phyloP scores from a whole-genome alignment of 2,888 invertebrate genomes.

The Phymatocera aterrima region DNA sequence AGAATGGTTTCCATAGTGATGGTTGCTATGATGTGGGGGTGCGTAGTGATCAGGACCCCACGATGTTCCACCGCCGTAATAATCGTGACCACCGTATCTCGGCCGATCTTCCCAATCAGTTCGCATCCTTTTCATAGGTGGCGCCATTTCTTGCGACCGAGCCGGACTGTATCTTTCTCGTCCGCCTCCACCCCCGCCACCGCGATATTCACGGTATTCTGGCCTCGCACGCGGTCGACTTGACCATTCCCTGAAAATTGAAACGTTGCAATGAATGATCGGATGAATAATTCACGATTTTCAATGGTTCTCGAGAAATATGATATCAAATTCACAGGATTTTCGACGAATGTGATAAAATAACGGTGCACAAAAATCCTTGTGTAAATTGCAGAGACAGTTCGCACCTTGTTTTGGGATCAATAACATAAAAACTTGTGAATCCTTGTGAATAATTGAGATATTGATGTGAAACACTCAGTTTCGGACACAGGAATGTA shows the following conservation, averaged over 20 bases:
- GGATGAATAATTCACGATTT: not conserved
- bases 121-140: constrained; percentile 86
- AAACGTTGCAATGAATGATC: not conserved
- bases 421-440: too few species aligned
- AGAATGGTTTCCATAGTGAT: constrained; percentile 79
- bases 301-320: not conserved
- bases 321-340: not conserved
- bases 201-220: constrained; percentile 87
- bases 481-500: not conserved
- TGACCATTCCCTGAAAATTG: constrained; percentile 70
- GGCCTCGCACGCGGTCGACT: constrained; percentile 84
- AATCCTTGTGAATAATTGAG: not conserved
- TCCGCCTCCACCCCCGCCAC: constrained; percentile 80
- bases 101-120: constrained; percentile 82
- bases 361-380: not conserved
- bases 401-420: not conserved
- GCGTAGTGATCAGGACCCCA: constrained; percentile 69
- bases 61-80: constrained; percentile 61
- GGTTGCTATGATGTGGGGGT: constrained; percentile 79
- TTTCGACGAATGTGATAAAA: not conserved
- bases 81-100: constrained; percentile 64
- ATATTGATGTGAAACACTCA: not conserved
- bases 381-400: not conserved
- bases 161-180: constrained; percentile 78
- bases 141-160: constrained; percentile 86